These are phyloP conservation scores for Oscheius sp. DNA, from an alignment of 1,140 invertebrate species.

Conservation along the genomic window DNA sequence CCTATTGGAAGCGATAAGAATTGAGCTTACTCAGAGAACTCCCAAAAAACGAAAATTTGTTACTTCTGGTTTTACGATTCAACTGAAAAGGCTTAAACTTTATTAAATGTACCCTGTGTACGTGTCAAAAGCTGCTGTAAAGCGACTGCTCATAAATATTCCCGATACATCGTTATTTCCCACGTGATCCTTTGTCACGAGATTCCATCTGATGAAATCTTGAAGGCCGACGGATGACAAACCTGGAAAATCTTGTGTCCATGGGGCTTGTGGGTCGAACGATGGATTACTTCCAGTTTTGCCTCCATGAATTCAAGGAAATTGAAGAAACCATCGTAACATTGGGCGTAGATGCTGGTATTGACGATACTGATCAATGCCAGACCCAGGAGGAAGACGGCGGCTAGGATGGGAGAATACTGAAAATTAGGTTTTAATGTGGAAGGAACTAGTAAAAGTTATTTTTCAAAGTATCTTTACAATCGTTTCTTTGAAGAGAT, in stretches of 20 bases:
- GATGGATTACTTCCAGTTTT: slow-evolving; percentile 18
- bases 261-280: not conserved
- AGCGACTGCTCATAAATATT: too few species aligned
- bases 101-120: too few species aligned
- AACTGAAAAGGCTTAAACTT: too few species aligned
- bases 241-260: slow-evolving; percentile 32
- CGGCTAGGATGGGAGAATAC: slow-evolving; percentile 27
- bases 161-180: too few species aligned
- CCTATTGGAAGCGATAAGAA: too few species aligned
- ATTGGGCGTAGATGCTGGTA: slow-evolving; percentile 27
- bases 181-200: too few species aligned
- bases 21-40: not conserved
- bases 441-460: too few species aligned
- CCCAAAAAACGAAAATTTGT: not conserved
- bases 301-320: slow-evolving; percentile 17
- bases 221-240: too few species aligned
- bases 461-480: not conserved
- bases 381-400: slow-evolving; percentile 29
- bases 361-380: slow-evolving; percentile 35
- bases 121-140: too few species aligned
- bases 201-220: not conserved
- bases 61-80: not conserved
- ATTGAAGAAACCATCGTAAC: slow-evolving; percentile 22
- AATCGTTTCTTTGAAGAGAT: not conserved
- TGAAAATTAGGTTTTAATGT: slow-evolving; percentile 5